Evolutionary conservation across 2,888 invertebrate species (phyloP).

Genomic region (Xestia rhomboidea): DNA sequence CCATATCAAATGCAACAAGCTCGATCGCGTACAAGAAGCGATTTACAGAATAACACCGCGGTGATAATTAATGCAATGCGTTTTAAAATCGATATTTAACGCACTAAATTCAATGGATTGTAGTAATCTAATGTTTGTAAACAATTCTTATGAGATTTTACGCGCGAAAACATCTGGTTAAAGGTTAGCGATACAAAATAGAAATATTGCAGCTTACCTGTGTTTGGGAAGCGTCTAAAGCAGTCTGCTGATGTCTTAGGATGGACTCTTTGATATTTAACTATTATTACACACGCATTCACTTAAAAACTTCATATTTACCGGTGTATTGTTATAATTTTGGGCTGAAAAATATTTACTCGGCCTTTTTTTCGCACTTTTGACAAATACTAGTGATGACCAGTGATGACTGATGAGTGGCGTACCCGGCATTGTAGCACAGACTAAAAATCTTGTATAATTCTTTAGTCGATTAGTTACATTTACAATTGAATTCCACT

Average conservation of each 20-base stretch:
- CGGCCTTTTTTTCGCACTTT: conserved; percentile 59
- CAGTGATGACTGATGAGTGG: conserved; percentile 49
- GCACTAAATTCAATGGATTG: conserved; percentile 41
- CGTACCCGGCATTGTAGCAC: conserved; percentile 1
- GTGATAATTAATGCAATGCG: conserved; percentile 75
- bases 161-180: conserved; percentile 75
- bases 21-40: conserved; percentile 71
- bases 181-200: conserved; percentile 71
- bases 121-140: conserved; percentile 62
- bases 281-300: conserved; percentile 44
- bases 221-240: conserved; percentile 13
- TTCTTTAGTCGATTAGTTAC: conserved; percentile 8
- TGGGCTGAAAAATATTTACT: conserved; percentile 72
- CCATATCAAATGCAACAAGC: conserved; percentile 45
- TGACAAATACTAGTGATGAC: conserved; percentile 65
- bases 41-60: conserved; percentile 81
- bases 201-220: conserved; percentile 67
- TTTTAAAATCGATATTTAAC: conserved; percentile 67
- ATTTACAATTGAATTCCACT: not conserved
- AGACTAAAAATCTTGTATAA: conserved; percentile 18
- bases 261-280: conserved; percentile 29
- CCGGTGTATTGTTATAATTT: conserved; percentile 43
- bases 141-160: conserved; percentile 68
- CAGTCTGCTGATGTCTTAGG: not conserved
- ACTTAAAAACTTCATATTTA: conserved; percentile 41